Evolutionary conservation across 1,140 invertebrate species (phyloP).

Genomic region (Temnothorax nylanderi): DNA sequence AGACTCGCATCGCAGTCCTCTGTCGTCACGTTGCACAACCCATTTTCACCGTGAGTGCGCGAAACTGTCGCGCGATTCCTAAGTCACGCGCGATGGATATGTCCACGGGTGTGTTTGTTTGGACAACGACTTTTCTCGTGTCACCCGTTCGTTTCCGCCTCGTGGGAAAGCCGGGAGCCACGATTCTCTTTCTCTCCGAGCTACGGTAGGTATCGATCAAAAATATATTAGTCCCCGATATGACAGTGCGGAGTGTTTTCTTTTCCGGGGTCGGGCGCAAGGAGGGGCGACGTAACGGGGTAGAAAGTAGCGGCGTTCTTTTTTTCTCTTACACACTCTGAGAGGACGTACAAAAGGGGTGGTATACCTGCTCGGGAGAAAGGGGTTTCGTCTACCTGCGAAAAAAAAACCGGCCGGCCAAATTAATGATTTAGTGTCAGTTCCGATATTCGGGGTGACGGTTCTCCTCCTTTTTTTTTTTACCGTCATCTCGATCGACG

Average conservation of each 20-base stretch:
- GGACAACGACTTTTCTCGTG: conserved; percentile 83
- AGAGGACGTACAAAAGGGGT: conserved; percentile 73
- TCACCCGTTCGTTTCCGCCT: conserved; percentile 49
- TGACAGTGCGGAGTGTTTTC: conserved; percentile 85
- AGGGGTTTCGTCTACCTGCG: conserved; percentile 83
- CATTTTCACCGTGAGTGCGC: conserved; percentile 65
- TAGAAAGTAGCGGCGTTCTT: conserved; percentile 38
- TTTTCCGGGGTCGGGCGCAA: conserved; percentile 64
- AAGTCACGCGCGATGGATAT: conserved; percentile 66
- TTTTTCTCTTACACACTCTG: conserved; percentile 70
- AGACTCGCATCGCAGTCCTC: neutral
- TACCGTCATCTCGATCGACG: conserved; percentile 50
- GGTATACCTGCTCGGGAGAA: conserved; percentile 80
- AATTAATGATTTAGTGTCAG: conserved; percentile 86
- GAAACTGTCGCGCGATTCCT: conserved; percentile 54
- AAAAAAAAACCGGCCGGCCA: conserved; percentile 76
- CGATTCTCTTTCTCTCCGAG: conserved; percentile 66
- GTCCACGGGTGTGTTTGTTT: conserved; percentile 84
- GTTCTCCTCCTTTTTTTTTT: conserved; percentile 50
- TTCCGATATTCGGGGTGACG: conserved; percentile 78
- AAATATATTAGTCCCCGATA: conserved; percentile 86
- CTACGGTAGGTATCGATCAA: conserved; percentile 83
- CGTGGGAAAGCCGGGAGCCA: conserved; percentile 82
- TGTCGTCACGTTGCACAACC: conserved; percentile 40
- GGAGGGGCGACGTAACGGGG: conserved; percentile 55